phyloP scores from a whole-genome alignment of 2,113 vertebrate species.

The Stercorarius parasiticus region DNA sequence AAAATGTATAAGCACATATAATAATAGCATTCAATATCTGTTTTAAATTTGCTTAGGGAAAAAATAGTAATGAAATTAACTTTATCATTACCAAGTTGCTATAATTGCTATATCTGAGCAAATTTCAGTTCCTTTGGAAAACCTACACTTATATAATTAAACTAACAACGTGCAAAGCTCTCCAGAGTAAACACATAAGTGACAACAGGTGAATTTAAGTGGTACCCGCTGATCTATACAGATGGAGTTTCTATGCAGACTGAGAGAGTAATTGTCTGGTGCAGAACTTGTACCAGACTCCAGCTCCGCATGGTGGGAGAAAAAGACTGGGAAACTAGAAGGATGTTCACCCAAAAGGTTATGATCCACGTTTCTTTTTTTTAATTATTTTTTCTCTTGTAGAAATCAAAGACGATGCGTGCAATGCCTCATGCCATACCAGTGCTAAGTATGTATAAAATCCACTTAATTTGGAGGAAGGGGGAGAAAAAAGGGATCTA shows the following conservation, averaged over 20 bases:
- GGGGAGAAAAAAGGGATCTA: not conserved
- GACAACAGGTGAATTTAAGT: not conserved
- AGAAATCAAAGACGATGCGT: constrained; percentile 82
- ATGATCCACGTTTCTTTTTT: not conserved
- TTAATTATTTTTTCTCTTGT: constrained; percentile 4
- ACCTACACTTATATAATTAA: not conserved
- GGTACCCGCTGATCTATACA: not conserved
- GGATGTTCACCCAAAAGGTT: not conserved
- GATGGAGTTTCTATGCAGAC: not conserved
- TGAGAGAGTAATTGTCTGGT: rapidly evolving
- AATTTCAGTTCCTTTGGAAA: not conserved
- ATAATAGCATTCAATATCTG: not conserved
- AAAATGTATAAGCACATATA: not conserved
- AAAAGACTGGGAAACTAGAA: not conserved
- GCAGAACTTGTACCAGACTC: not conserved
- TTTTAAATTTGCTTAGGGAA: not conserved
- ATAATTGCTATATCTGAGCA: not conserved
- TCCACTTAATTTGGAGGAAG: not conserved
- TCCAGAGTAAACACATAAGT: not conserved
- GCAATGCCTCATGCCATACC: constrained; percentile 84
- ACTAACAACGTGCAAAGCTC: not conserved
- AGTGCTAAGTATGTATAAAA: constrained; percentile 88
- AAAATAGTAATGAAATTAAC: not conserved
- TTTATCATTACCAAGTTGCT: not conserved
- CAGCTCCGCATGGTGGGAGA: not conserved